phyloP scores from a whole-genome alignment of 2,113 vertebrate genomes.

The Protobothrops flavoviridis region DNA sequence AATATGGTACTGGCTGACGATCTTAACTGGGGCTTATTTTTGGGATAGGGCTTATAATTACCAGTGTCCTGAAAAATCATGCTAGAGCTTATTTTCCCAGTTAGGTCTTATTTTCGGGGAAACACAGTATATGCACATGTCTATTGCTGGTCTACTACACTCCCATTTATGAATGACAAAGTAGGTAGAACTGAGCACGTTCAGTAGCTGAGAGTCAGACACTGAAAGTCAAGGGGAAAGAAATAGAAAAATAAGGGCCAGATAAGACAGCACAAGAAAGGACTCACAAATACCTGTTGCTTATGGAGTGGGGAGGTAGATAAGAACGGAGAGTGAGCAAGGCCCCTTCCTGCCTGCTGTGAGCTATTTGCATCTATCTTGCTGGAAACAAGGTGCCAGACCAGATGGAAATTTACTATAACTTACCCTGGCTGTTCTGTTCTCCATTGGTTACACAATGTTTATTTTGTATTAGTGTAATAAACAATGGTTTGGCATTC shows the following conservation, averaged over 20 bases:
- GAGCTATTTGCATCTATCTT: not conserved
- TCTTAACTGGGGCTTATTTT: no score
- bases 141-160: not conserved
- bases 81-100: no score
- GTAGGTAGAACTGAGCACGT: not conserved
- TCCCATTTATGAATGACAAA: not conserved
- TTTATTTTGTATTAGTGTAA: not conserved
- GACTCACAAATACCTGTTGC: not conserved
- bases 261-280: not conserved
- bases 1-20: no score
- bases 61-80: no score
- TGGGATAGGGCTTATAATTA: no score
- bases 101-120: no score
- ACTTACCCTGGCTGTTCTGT: not conserved
- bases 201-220: no score
- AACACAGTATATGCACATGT: not conserved
- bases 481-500: slow-evolving; percentile 1
- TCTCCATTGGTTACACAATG: not conserved
- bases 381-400: not conserved
- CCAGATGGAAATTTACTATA: no score
- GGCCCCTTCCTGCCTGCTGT: not conserved
- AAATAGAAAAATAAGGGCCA: not conserved
- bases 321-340: no score
- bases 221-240: no score
- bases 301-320: not conserved